Percentiles rank a stretch among this genome's conserved stretches.
Conservation (phyloP, 2,113 vertebrate genomes). For the Brienomyrus brachyistius region DNA sequence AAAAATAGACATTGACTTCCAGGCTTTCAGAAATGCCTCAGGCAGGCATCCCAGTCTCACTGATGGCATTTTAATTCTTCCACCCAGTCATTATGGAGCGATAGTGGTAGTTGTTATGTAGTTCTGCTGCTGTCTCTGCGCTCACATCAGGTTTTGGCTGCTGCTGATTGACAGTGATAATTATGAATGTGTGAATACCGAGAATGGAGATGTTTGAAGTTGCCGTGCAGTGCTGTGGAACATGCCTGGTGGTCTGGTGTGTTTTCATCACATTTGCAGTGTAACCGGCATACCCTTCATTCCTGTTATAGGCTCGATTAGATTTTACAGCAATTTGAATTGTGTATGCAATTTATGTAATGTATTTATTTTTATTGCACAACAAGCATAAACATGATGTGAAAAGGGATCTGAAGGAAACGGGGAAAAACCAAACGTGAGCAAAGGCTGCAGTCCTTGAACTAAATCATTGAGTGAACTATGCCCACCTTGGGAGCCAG, state of each 20-base stretch:
- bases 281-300: not conserved
- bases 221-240: not conserved
- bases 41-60: not conserved
- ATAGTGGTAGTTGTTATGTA: conserved; percentile 30
- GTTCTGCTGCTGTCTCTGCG: not conserved
- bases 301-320: not conserved
- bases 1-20: not conserved
- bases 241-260: not conserved
- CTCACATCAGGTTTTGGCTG: not conserved
- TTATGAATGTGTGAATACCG: not conserved
- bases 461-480: not conserved
- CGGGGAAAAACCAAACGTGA: not conserved
- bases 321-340: not conserved
- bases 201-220: not conserved
- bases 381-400: not conserved
- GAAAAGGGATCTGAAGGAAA: not conserved
- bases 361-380: not conserved
- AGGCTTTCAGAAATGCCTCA: not conserved
- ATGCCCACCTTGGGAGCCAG: not conserved
- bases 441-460: not conserved
- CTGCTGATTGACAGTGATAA: not conserved
- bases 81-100: not conserved
- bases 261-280: not conserved
- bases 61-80: not conserved
- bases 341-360: not conserved